A percentile compares a stretch with the other conserved stretches of the same genome.
Evolutionary conservation across 35 echinoderm and acorn worm genomes (phyloP).

Genomic region (Eucidaris tribuloides): DNA sequence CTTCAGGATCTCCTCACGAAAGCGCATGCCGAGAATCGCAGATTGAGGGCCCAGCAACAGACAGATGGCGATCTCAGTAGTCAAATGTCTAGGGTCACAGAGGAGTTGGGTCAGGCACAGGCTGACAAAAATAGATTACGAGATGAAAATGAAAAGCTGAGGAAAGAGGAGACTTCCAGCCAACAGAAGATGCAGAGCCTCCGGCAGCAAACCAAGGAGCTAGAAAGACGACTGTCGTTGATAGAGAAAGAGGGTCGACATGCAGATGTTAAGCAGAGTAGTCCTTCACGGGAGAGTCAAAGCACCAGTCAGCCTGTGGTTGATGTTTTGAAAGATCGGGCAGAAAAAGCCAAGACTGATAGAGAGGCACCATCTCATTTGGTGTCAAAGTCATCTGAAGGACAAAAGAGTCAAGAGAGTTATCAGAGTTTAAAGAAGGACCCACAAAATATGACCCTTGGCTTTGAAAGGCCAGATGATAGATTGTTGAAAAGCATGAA

Average conservation of each 20-base stretch:
- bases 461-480: background rate
- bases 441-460: too few species aligned
- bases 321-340: background rate
- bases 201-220: background rate
- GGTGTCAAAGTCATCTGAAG: background rate
- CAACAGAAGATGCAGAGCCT: background rate
- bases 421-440: too few species aligned
- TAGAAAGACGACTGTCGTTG: background rate
- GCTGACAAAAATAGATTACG: background rate
- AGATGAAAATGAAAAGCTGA: background rate
- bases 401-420: too few species aligned
- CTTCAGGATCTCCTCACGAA: constrained; percentile 12
- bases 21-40: constrained; percentile 6
- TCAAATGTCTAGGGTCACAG: background rate
- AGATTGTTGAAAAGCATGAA: background rate
- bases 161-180: background rate
- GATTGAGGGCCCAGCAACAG: background rate
- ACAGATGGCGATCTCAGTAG: too few species aligned
- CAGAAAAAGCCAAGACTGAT: background rate
- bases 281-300: background rate
- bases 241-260: background rate
- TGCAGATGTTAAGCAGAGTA: background rate
- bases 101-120: background rate
- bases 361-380: background rate
- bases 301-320: background rate